Base-by-base conservation (phyloP, 2,113 vertebrate genomes). In the Otolemur garnettii region DNA sequence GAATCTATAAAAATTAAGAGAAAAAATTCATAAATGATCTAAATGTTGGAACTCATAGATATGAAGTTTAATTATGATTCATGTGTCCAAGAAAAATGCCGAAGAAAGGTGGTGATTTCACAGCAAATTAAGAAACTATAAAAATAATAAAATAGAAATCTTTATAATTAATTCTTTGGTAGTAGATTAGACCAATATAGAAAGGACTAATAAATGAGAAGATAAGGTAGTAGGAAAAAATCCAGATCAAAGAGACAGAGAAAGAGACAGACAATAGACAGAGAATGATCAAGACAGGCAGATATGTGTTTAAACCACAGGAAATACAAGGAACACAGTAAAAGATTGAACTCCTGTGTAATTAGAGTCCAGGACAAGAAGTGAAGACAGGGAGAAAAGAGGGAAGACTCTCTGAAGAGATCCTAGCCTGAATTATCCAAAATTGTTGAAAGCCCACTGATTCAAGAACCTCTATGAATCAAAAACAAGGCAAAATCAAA, bases 401-500 rank as follows among this genome's bases (percentile, higher is more conserved):
- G 45, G 86, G 17, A 82, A 89, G 45, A 59, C 66, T 96, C 78
- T 91, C 85, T 64, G 13, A 68, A 71, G 38, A 96, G 30, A 83
- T 74, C 77, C 90, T n/a, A 74, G 1, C 45, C 91, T 92, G 75
- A 97, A 92, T 80, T 94, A 94, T 57, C 85, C 33, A 92, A 92
- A 90, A 92, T 60, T 92, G n/a, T 68, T 87, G 64, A 90, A 96
- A 50, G 0, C 17, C 66, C 28, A 33, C 62, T 92, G 88, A 97
- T 87, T 94, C 74, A 90, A 87, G 68, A 78, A 90, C 78, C 90
- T 90, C 75, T 87, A 45, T 71, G 62, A 93, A 95, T 38, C 82
- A 87, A 90, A 95, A 90, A 50, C 74, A 81, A 85, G 11, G 35
- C 28, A 86, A 95, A 89, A 95, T 96, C 81, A 96, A 90, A 97